Percentiles rank a stretch among this genome's conserved stretches.
Conservation (phyloP, 1,140 invertebrate species). For the Zaprionus kolodkinae region DNA sequence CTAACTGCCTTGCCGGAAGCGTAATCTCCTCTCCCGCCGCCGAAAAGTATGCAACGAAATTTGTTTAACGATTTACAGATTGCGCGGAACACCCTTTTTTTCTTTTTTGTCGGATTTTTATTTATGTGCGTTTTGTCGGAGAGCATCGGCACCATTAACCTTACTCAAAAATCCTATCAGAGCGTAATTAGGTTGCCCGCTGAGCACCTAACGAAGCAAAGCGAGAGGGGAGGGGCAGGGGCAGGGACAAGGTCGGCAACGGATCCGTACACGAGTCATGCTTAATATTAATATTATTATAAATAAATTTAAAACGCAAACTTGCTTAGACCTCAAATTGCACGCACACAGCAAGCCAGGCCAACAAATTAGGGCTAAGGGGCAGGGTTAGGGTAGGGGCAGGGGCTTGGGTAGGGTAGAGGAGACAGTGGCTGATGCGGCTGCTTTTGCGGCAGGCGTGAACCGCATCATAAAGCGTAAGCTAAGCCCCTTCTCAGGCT, state of each 20-base stretch:
- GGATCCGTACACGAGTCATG: constrained; percentile 30
- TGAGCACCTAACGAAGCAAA: constrained; percentile 29
- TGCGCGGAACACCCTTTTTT: constrained; percentile 10
- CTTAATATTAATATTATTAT: constrained; percentile 79
- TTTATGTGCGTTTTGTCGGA: neutral
- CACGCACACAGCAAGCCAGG: constrained; percentile 29
- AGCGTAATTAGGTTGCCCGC: constrained; percentile 51
- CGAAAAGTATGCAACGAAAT: constrained; percentile 31
- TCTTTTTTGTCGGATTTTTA: neutral
- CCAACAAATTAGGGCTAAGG: constrained; percentile 18
- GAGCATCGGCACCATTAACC: constrained; percentile 40
- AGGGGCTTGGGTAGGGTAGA: neutral
- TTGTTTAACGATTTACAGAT: constrained; percentile 31
- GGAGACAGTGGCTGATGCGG: neutral
- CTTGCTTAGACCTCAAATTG: constrained; percentile 67
- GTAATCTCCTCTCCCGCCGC: neutral
- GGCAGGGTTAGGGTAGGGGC: neutral
- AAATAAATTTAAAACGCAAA: constrained; percentile 76
- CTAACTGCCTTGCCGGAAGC: neutral
- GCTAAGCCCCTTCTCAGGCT: constrained; percentile 75
- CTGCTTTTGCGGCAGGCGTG: constrained; percentile 56
- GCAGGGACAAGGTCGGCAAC: neutral
- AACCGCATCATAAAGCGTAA: constrained; percentile 67
- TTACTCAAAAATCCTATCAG: constrained; percentile 53
- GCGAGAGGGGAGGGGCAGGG: neutral